These are phyloP conservation scores for Sus scrofa DNA, from an alignment of 2,113 vertebrate genomes.

Conservation along the genomic window T2T-Sscrofa CM000827.6:92590001-92590500, in stretches of 20 bases:
- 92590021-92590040: background rate
- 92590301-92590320: background rate
- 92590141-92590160: background rate
- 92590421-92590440: constrained; percentile 77
- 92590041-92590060: background rate
- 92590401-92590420: constrained; percentile 37
- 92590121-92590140: background rate
- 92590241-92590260: background rate
- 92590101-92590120: background rate
- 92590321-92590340: background rate
- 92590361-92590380: constrained; percentile 57
- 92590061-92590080: background rate
- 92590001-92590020: background rate
- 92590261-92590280: background rate
- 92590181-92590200: background rate
- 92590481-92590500: constrained; percentile 63
- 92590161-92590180: background rate
- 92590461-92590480: constrained; percentile 64
- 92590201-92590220: background rate
- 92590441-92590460: constrained; percentile 61
- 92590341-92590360: constrained; percentile 38
- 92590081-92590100: accelerated
- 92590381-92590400: constrained; percentile 69
- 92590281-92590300: background rate
- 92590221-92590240: background rate